These are phyloP conservation scores for Trichonephila clavipes DNA, from an alignment of 1,140 invertebrate species.

Conservation along the genomic window DNA sequence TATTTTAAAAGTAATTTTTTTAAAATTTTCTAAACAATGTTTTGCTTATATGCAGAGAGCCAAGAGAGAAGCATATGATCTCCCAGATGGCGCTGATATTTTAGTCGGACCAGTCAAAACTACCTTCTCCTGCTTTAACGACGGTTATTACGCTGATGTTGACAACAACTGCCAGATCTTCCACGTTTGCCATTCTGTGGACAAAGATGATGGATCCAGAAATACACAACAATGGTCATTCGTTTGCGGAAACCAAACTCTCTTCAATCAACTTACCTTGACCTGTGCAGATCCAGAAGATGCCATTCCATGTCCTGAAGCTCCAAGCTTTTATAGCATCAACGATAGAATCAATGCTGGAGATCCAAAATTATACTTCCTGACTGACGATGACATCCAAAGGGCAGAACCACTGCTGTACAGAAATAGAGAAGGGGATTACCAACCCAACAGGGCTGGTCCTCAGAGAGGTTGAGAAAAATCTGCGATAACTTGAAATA, in stretches of 20 bases:
- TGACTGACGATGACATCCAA: constrained; percentile 76
- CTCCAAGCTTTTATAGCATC: constrained; percentile 79
- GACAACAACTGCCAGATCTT: constrained; percentile 81
- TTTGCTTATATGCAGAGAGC: constrained; percentile 26
- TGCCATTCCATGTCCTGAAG: constrained; percentile 79
- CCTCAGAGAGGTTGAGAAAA: constrained; percentile 38
- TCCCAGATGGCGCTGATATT: constrained; percentile 79
- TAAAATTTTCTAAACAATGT: too few species aligned
- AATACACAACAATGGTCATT: constrained; percentile 86
- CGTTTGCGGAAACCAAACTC: constrained; percentile 91
- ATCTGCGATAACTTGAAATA: not conserved
- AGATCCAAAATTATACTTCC: constrained; percentile 69
- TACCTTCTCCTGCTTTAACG: constrained; percentile 79
- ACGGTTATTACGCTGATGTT: constrained; percentile 81
- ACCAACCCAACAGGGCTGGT: not conserved
- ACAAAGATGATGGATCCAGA: constrained; percentile 83
- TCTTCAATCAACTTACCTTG: constrained; percentile 90
- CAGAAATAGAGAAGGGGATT: constrained; percentile 42
- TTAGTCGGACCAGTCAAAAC: constrained; percentile 77
- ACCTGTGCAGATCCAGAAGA: constrained; percentile 79
- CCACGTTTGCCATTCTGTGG: constrained; percentile 83
- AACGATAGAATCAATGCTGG: constrained; percentile 77
- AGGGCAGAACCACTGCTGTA: constrained; percentile 63
- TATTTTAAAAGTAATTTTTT: too few species aligned
- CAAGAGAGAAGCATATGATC: constrained; percentile 75